Percentiles rank a stretch among this genome's conserved stretches.
These are phyloP conservation scores for Galemys pyrenaicus DNA, from an alignment of 2,113 vertebrate species.

Conservation along the genomic window DNA sequence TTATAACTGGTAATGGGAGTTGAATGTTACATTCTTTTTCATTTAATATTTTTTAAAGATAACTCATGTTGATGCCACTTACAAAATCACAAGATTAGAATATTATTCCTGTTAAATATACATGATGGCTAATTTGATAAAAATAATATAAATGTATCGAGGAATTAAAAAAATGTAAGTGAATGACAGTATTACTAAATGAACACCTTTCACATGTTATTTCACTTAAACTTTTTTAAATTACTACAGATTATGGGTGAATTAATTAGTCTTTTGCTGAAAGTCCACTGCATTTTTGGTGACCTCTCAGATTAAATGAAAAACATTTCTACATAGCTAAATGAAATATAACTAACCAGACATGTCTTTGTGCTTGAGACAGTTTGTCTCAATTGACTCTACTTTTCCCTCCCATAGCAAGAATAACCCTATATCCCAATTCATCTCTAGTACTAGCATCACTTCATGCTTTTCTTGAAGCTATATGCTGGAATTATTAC, in stretches of 20 bases:
- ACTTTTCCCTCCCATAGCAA: conserved; percentile 64
- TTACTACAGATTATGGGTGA: conserved; percentile 66
- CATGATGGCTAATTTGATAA: conserved; percentile 56
- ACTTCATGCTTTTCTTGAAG: conserved; percentile 42
- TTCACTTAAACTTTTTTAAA: conserved; percentile 48
- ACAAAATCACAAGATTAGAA: conserved; percentile 54
- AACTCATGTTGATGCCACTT: conserved; percentile 55
- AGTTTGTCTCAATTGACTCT: conserved; percentile 39
- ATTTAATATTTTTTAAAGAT: conserved; percentile 60
- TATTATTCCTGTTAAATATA: conserved; percentile 60
- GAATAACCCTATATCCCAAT: conserved; percentile 59
- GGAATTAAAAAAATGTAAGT: conserved; percentile 70
- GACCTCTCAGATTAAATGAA: conserved; percentile 59
- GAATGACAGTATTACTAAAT: conserved; percentile 63
- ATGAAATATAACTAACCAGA: conserved; percentile 40
- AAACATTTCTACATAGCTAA: conserved; percentile 66
- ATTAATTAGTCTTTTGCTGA: conserved; percentile 70
- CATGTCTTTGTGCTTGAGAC: conserved; percentile 19
- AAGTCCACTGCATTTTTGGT: conserved; percentile 53
- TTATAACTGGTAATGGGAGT: conserved; percentile 3
- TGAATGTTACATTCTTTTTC: conserved; percentile 43
- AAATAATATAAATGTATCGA: conserved; percentile 60
- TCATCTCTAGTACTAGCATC: conserved; percentile 31
- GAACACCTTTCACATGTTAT: conserved; percentile 65
- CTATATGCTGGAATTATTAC: neutral